phyloP scores from a whole-genome alignment of 2,113 vertebrate species.

The Gadus macrocephalus region DNA sequence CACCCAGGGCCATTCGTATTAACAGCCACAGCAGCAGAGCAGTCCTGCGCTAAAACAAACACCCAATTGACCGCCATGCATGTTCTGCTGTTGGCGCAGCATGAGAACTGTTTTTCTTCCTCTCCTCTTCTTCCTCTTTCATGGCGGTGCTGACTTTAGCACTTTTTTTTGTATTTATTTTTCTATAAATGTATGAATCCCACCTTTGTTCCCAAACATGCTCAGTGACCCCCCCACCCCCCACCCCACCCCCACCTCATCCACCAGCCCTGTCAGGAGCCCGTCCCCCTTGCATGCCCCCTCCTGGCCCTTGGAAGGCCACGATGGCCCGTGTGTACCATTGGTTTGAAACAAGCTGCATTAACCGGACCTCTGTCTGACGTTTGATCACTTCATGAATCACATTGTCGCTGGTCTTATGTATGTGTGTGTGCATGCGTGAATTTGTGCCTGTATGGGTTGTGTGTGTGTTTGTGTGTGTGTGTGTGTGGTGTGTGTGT shows the following conservation, averaged over 20 bases:
- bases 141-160: conserved; percentile 43
- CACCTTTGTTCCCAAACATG: conserved; percentile 38
- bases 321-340: background rate
- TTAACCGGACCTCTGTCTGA: too few relatives aligned
- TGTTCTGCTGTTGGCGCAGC: conserved; percentile 16
- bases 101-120: conserved; percentile 12
- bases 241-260: background rate
- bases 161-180: conserved; percentile 8
- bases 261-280: too few relatives aligned
- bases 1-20: too few relatives aligned
- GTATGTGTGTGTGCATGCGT: too few relatives aligned
- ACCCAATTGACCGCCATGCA: conserved; percentile 32
- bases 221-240: conserved; percentile 32
- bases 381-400: too few relatives aligned
- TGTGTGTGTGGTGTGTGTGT: too few relatives aligned
- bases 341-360: background rate
- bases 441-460: too few relatives aligned
- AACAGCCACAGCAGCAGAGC: too few relatives aligned
- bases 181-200: conserved; percentile 40
- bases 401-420: too few relatives aligned
- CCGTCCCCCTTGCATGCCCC: too few relatives aligned
- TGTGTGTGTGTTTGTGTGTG: too few relatives aligned
- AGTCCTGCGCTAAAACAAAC: conserved; percentile 34
- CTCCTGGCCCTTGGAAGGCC: conserved; percentile 28
- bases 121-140: background rate